Conservation (phyloP, 2,113 vertebrate genomes). For the Theristicus caerulescens region DNA sequence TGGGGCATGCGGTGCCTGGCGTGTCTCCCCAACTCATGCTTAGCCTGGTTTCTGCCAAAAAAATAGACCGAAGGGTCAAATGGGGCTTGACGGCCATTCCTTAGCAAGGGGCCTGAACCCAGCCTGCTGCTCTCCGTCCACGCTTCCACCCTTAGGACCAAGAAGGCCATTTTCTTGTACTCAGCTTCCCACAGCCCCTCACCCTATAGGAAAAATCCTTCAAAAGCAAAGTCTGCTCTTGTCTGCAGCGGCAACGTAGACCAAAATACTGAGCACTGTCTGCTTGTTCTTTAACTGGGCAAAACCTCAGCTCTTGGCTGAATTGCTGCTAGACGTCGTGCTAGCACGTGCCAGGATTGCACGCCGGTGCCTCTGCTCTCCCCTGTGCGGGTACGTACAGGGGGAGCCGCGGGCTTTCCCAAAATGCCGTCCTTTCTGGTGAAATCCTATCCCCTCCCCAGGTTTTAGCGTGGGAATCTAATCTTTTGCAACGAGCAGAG, state of each 20-base stretch:
- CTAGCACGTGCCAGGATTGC: rapidly evolving
- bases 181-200: not conserved
- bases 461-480: not conserved
- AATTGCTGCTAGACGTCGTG: rapidly evolving
- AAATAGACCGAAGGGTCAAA: too few species aligned
- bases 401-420: not conserved
- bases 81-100: rapidly evolving
- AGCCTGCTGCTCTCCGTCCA: not conserved
- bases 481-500: not conserved
- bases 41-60: too few species aligned
- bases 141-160: not conserved
- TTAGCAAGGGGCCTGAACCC: not conserved
- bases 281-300: not conserved
- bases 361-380: not conserved
- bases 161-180: not conserved
- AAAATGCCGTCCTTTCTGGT: not conserved
- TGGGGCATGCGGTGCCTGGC: too few species aligned
- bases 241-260: too few species aligned
- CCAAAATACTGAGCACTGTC: not conserved
- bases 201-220: not conserved
- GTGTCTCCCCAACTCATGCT: rapidly evolving
- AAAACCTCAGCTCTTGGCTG: not conserved
- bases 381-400: rapidly evolving
- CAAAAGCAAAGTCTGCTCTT: not conserved
- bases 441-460: not conserved